Evolutionary conservation across 2,888 invertebrate genomes (phyloP), one percentile per base, ranked within the genome.

Genomic region (Nasonia oneida): DNA sequence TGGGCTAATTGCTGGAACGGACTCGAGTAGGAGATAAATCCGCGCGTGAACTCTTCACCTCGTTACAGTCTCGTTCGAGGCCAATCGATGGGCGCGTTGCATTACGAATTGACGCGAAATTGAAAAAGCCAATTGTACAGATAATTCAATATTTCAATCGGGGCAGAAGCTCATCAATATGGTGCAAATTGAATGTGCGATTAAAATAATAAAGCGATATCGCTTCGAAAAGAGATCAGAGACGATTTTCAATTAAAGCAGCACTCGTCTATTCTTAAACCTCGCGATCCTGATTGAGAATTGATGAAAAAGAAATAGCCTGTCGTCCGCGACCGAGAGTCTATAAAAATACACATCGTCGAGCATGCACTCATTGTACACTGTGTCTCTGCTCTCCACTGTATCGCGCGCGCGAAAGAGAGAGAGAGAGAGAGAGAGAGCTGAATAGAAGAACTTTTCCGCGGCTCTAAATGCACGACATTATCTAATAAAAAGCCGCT

Each of bases 401-500:
- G 37, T 37, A 37, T 37, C 37, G 37, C 53, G 57, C 39, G 70
- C 70, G 50, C n/a, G 29, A 1, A 1, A 29, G 29, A 1, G 29
- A 29, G 29, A 4, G 37, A 37, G 37, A 4, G 29, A 29, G 29
- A 0, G 29, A 29, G 29, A 0, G 47, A 37, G 37, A 37, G 37
- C 37, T 37, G n/a, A 71, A 53, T 18, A 57, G 10, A 37, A 53
- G 33, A 73, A 57, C 29, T 29, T 50, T 6, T 23, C 23, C 61
- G 71, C 29, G 57, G 14, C 23, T 73, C 57, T 73, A 73, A 81
- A 81, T 73, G 50, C 71, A 6, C 37, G 71, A 15, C 53, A 71
- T 81, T 81, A 75, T 81, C 75, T 81, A 75, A 81, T 75, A 75
- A 81, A 81, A 75, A 64, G 75, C 14, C 33, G 23, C 15, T 53